Base-by-base conservation (phyloP, 2,888 invertebrate species). In the Macrophya alboannulata region DNA sequence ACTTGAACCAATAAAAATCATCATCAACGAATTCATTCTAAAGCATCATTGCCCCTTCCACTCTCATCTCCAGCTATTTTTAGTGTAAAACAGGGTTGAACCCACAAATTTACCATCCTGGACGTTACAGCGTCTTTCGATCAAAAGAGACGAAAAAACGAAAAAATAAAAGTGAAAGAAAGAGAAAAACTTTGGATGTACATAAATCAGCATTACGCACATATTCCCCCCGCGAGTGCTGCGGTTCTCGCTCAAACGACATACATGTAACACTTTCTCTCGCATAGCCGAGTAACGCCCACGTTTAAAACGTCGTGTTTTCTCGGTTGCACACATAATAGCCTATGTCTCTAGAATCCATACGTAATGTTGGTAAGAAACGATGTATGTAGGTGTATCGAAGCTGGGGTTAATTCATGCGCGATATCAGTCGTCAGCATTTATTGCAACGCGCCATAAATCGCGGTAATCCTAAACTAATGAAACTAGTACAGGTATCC, bases 401-500 rank as follows among this genome's bases (percentile, higher is more conserved):
- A 37, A 74, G 31, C 55, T n/a, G 77, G 12, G 76, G 51, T 77
- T 51, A 81, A 81, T 81, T 81, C 81, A 81, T 59, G 81, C 81
- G 25, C 10, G 81, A 43, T 81, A 81, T 62, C 15, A 15, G 81
- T 81, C 81, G 62, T 81, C 81, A 81, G 62, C 59, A 40, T 81
- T 43, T 62, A 43, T 40, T 55, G 40, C 81, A 62, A 21, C 25
- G 15, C 21, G 6, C 59, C 81, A 59, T 81, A 81, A 59, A 81
- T 81, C 40, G 62, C 59, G 62, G 62, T 81, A 81, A 81, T 81
- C 81, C 81, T 43, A 45, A 81, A 81, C 62, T 81, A 81, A 81
- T 81, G 81, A 81, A 81, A 81, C 81, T 59, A 25, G 62, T 62
- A n/a, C n/a, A 81, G 25, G 21, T 31, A 31, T 4, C 40, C 9